Percentiles rank a stretch among this genome's conserved stretches.
phyloP scores from a whole-genome alignment of 2,888 invertebrate species.

The Watsonalla binaria region DNA sequence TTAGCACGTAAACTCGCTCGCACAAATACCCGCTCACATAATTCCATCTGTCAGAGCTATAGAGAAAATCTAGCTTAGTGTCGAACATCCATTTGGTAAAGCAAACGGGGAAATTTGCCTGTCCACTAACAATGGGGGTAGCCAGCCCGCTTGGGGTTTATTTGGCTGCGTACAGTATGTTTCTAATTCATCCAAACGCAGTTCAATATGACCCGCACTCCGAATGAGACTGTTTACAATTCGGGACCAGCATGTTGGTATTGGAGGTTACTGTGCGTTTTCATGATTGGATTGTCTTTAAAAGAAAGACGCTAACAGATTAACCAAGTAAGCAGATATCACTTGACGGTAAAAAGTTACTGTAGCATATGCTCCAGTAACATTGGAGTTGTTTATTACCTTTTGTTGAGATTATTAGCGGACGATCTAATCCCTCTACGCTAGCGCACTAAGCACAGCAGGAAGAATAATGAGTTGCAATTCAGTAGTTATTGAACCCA shows the following conservation, averaged over 20 bases:
- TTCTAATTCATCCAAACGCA: constrained; percentile 19
- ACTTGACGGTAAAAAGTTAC: too few species aligned
- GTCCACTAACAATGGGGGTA: constrained; percentile 9
- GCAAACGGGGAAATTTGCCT: constrained; percentile 12
- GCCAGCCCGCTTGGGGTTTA: constrained; percentile 15
- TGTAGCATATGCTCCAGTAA: too few species aligned
- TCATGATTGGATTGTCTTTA: too few species aligned
- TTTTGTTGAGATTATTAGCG: too few species aligned
- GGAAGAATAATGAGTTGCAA: too few species aligned
- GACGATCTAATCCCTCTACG: too few species aligned
- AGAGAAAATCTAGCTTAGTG: neutral
- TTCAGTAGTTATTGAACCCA: too few species aligned
- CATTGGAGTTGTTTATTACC: too few species aligned
- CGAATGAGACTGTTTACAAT: neutral
- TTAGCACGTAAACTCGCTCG: neutral
- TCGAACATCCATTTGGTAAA: constrained; percentile 11
- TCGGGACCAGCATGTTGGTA: neutral
- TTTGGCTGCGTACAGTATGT: constrained; percentile 11
- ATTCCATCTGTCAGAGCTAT: neutral
- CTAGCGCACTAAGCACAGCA: too few species aligned
- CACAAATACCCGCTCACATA: neutral
- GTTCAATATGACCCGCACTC: constrained; percentile 1
- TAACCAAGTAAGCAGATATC: too few species aligned
- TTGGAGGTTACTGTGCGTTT: too few species aligned
- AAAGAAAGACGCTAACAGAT: too few species aligned